These are phyloP conservation scores for Spatulosminthurus flaviceps DNA, from an alignment of 2,888 invertebrate species.

Conservation along the genomic window DNA sequence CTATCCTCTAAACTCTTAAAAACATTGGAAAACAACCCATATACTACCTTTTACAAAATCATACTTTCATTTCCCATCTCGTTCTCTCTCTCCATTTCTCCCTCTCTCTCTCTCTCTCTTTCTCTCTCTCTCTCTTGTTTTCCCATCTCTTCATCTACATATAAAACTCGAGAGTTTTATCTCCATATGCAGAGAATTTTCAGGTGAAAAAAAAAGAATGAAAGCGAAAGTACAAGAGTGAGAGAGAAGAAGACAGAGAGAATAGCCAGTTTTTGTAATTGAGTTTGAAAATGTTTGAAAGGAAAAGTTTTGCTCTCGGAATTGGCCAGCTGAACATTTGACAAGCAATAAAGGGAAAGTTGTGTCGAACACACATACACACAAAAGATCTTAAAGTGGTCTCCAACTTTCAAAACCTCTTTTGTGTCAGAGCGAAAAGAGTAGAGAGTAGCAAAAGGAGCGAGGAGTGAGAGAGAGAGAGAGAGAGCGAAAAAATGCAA, in stretches of 20 bases:
- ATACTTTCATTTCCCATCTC: too few relatives aligned
- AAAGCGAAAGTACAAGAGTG: too few relatives aligned
- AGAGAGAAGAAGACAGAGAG: not conserved
- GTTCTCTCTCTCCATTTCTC: too few relatives aligned
- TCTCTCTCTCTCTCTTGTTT: constrained; percentile 14
- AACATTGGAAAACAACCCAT: not conserved
- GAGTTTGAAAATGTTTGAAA: constrained; percentile 38
- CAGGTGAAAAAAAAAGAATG: too few relatives aligned
- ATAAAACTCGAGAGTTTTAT: too few relatives aligned
- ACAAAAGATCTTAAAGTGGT: too few relatives aligned
- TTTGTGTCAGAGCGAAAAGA: constrained; percentile 1
- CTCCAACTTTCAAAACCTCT: too few relatives aligned
- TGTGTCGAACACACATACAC: not conserved
- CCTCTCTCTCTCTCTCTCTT: too few relatives aligned
- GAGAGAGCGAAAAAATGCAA: too few relatives aligned
- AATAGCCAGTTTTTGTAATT: constrained; percentile 32
- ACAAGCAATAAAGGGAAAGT: constrained; percentile 23
- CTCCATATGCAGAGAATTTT: too few relatives aligned
- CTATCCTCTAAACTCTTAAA: not conserved
- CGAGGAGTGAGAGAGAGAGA: not conserved
- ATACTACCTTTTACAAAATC: too few relatives aligned
- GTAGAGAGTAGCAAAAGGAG: not conserved
- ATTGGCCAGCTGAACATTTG: constrained; percentile 28
- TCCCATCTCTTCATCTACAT: not conserved
- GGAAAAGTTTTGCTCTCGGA: constrained; percentile 20